These are phyloP conservation scores for Amiota communis DNA, from an alignment of 2,888 invertebrate species.

Conservation along the genomic window DNA sequence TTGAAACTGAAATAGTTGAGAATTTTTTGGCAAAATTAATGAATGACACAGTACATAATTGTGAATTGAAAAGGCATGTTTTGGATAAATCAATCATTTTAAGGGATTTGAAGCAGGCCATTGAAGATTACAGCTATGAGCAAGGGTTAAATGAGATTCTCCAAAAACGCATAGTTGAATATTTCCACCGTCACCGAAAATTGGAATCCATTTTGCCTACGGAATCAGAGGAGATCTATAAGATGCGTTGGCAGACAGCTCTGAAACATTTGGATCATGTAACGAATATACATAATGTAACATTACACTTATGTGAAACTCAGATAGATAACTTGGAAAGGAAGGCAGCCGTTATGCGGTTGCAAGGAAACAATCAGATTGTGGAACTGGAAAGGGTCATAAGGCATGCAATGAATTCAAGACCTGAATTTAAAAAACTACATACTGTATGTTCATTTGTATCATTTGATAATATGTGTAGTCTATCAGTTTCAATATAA, in stretches of 20 bases:
- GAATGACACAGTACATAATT: too few relatives aligned
- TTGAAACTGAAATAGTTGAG: too few relatives aligned
- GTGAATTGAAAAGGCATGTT: too few relatives aligned
- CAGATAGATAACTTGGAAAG: not conserved
- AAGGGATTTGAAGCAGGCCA: too few relatives aligned
- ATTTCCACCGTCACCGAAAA: not conserved
- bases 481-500: too few relatives aligned
- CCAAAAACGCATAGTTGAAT: conserved; percentile 1
- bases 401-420: not conserved
- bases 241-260: not conserved
- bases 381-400: not conserved
- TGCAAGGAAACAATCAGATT: not conserved
- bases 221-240: not conserved
- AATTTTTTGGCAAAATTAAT: too few relatives aligned
- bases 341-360: not conserved
- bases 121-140: not conserved
- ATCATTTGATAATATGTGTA: too few relatives aligned
- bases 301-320: not conserved
- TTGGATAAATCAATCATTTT: not conserved
- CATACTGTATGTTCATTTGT: too few relatives aligned
- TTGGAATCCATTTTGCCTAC: not conserved
- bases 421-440: not conserved
- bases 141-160: not conserved
- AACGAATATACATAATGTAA: not conserved
- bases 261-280: not conserved